phyloP scores from a whole-genome alignment of 1,140 invertebrate species.

The Ostrea edulis region DNA sequence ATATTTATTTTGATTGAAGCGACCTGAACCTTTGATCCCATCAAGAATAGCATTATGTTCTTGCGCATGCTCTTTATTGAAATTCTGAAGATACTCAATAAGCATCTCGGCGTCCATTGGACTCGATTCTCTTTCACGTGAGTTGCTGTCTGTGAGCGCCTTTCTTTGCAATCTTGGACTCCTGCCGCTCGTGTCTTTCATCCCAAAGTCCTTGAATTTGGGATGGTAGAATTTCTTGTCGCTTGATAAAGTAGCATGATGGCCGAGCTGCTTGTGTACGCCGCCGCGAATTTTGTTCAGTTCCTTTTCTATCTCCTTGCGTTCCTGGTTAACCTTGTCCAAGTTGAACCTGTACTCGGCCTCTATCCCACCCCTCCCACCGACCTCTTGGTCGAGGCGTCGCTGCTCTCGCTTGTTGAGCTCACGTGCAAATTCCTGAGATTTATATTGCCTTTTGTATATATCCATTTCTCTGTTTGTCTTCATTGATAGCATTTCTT shows the following conservation, averaged over 20 bases:
- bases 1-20: constrained; percentile 42
- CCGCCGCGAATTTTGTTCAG: constrained; percentile 53
- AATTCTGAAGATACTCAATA: constrained; percentile 51
- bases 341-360: constrained; percentile 54
- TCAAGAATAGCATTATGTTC: constrained; percentile 39
- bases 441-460: constrained; percentile 40
- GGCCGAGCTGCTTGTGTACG: constrained; percentile 42
- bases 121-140: constrained; percentile 1
- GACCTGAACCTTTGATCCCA: constrained; percentile 37
- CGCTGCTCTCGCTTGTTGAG: constrained; percentile 54
- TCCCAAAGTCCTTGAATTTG: constrained; percentile 8
- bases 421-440: constrained; percentile 51
- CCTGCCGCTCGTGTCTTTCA: not conserved
- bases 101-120: constrained; percentile 50
- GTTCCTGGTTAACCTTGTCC: constrained; percentile 50
- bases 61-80: constrained; percentile 44
- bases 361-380: constrained; percentile 45
- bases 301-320: constrained; percentile 49
- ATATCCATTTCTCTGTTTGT: constrained; percentile 19
- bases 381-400: constrained; percentile 45
- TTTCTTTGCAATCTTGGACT: not conserved
- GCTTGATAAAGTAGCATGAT: constrained; percentile 23
- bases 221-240: constrained; percentile 50
- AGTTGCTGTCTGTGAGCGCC: constrained; percentile 14
- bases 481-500: constrained; percentile 31